Evolutionary conservation across 2,888 invertebrate genomes (phyloP).

Genomic region (Muscina levida): DNA sequence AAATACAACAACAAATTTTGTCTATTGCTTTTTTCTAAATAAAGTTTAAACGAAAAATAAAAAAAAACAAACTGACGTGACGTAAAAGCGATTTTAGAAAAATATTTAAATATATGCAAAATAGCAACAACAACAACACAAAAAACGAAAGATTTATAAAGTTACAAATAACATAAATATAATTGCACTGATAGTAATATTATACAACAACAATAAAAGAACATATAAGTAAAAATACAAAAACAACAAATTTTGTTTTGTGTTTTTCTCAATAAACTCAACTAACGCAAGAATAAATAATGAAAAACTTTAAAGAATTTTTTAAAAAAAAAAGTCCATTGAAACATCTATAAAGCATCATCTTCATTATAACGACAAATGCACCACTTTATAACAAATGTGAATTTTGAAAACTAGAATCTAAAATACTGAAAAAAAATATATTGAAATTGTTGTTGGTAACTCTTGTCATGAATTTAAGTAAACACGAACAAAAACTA

Average conservation of each 20-base stretch:
- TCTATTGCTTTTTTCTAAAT: constrained; percentile 62
- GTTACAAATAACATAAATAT: constrained; percentile 31
- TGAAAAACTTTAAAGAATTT: constrained; percentile 14
- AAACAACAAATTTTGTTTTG: constrained; percentile 8
- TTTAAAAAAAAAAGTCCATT: constrained; percentile 29
- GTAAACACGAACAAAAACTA: not conserved
- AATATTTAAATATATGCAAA: constrained; percentile 63
- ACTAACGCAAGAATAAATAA: constrained; percentile 7
- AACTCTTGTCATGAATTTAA: constrained; percentile 40
- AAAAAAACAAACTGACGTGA: constrained; percentile 40
- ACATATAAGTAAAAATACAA: constrained; percentile 32
- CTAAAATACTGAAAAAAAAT: not conserved
- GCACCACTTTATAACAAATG: constrained; percentile 4
- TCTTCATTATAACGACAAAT: not conserved
- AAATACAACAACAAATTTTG: constrained; percentile 37
- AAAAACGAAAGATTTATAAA: constrained; percentile 21
- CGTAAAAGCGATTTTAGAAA: constrained; percentile 60
- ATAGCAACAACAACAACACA: too few species aligned
- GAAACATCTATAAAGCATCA: not conserved
- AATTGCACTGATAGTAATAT: constrained; percentile 66
- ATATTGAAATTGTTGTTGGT: constrained; percentile 20
- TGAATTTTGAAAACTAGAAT: not conserved
- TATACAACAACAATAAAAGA: constrained; percentile 49
- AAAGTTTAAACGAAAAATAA: constrained; percentile 17
- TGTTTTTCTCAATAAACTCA: not conserved